A percentile compares a stretch with the other conserved stretches of the same genome.
Conservation (phyloP, 2,797 vertebrate genomes). For the Semotilus atromaculatus region DNA sequence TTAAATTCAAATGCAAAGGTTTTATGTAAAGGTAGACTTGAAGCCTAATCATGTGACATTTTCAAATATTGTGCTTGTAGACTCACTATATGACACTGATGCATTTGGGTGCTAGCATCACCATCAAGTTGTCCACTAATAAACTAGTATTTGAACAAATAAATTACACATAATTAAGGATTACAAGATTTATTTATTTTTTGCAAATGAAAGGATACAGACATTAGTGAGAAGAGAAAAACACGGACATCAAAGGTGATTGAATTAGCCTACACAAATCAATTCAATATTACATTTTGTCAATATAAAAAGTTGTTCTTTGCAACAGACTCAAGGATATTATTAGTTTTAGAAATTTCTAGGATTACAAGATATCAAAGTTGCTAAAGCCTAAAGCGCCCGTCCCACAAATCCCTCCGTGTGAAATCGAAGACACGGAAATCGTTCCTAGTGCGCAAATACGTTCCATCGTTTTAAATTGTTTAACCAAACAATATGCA, state of each 20-base stretch:
- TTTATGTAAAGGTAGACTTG: background rate
- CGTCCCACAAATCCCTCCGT: background rate
- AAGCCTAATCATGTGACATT: background rate
- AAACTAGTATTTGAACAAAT: background rate
- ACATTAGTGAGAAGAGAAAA: no score
- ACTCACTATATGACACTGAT: background rate
- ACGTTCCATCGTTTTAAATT: no score
- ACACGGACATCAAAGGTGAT: no score
- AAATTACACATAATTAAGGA: no score
- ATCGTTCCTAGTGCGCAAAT: background rate
- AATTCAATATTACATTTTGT: no score
- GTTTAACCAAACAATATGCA: background rate
- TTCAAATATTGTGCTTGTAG: background rate
- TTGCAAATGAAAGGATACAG: no score
- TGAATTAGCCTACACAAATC: no score
- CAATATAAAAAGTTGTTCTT: no score
- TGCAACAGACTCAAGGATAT: no score
- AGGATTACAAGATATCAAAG: background rate
- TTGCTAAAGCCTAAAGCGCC: background rate
- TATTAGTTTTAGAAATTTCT: no score
- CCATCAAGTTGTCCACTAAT: background rate
- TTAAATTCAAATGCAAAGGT: background rate
- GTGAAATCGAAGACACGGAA: background rate
- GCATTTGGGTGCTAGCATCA: background rate
- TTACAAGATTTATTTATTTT: background rate